Base-by-base conservation (phyloP, 2,888 invertebrate genomes). In the Ophion costatus region DNA sequence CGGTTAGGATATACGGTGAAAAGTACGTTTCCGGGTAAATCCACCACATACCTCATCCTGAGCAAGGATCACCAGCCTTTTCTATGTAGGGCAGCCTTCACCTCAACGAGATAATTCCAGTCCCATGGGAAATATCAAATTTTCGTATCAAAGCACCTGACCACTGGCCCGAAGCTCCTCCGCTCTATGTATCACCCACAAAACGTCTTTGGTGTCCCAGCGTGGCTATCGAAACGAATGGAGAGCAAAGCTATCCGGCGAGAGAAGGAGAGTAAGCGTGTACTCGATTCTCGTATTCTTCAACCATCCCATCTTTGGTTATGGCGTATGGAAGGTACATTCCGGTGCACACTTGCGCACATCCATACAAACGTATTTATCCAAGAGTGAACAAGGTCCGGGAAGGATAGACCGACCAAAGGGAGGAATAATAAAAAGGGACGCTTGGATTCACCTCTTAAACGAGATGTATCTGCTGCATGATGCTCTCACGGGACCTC, bases 351-450 rank as follows among this genome's bases (percentile, higher is more conserved):
- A 69, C 59, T 66, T 29, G 56, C 20, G 17, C 7, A 42, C 1
- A 61, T 42, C n/a, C 5, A 45, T 29, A 29, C n/a, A 56, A 11
- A 24, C 42, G 63, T 29, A 56, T 64, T 57, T 29, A 80, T 57
- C 63, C 51, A 74, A 24, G 67, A 69, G 45, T 67, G 74, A 71
- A 80, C 74, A 80, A 45, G 64, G 83, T 83, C 84, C 77, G 84
- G 86, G 82, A 86, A 80, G 82, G 84, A 88, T 73, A 78, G 82
- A 67, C 67, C 69, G 77, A 80, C 75, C 82, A 74, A 71, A 57
- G 66, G 76, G 63, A 75, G 70, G 83, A 85, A 86, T 85, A 82
- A 82, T 82, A 80, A 80, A 85, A 77, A 80, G 78, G 80, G 59
- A 73, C 45, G 64, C 45, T 56, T 67, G 70, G 56, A 74, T 56